Evolutionary conservation across 2,113 vertebrate species (phyloP).

Genomic region (Ornithorhynchus anatinus): DNA sequence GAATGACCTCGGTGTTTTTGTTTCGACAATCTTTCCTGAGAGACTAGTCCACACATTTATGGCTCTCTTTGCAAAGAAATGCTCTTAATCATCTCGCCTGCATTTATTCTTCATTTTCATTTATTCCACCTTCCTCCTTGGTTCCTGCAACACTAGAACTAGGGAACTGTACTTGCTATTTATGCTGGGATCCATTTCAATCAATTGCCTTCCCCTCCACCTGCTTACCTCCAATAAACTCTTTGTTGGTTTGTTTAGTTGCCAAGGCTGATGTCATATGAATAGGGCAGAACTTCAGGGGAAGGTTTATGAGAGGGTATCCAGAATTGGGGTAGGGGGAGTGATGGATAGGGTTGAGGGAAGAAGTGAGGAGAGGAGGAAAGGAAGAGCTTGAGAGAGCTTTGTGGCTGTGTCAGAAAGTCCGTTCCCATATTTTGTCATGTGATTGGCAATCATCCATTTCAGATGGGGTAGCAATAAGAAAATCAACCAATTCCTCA

Average conservation of each 20-base stretch:
- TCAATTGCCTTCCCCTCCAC: neutral
- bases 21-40: neutral
- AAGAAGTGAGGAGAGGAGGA: too few relatives aligned
- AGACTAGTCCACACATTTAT: neutral
- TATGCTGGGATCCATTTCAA: rapidly evolving
- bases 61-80: neutral
- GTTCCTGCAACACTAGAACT: neutral
- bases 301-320: neutral
- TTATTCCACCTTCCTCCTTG: neutral
- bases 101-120: neutral
- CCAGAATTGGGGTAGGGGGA: neutral
- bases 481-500: neutral
- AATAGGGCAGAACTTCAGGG: rapidly evolving
- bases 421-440: neutral
- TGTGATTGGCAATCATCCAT: neutral
- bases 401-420: too few relatives aligned
- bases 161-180: neutral
- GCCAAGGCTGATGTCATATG: rapidly evolving
- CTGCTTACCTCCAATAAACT: neutral
- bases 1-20: neutral
- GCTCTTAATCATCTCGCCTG: neutral
- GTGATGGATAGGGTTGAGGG: neutral
- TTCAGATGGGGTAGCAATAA: neutral
- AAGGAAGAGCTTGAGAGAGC: too few relatives aligned
- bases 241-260: neutral